Percentiles rank a stretch among this genome's conserved stretches.
These are phyloP conservation scores for Chrysolina americana DNA, from an alignment of 2,888 invertebrate species.

Conservation along the genomic window DNA sequence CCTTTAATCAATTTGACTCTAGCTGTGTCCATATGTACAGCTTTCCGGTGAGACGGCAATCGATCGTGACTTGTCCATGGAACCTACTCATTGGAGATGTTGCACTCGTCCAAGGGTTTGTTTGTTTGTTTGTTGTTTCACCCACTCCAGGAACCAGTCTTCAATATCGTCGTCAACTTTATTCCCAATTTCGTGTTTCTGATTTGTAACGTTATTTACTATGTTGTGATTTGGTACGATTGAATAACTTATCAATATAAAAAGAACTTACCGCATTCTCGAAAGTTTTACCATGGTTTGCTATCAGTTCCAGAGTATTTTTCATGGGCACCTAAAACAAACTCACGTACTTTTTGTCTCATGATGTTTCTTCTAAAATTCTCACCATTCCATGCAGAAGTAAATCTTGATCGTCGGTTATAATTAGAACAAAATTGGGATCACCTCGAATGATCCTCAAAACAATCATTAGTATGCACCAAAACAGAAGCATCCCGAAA, in stretches of 20 bases:
- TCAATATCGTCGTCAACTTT: no score
- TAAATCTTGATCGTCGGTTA: slow-evolving; percentile 91
- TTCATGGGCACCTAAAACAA: slow-evolving; percentile 78
- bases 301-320: slow-evolving; percentile 76
- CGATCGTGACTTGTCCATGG: no score
- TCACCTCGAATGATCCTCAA: background rate
- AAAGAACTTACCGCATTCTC: slow-evolving; percentile 78
- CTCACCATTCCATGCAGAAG: slow-evolving; percentile 84
- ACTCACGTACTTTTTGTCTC: background rate
- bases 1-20: no score
- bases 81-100: no score
- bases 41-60: no score
- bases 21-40: no score
- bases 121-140: no score
- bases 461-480: background rate
- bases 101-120: no score
- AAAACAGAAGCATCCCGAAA: background rate
- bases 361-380: slow-evolving; percentile 44
- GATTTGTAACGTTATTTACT: no score
- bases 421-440: slow-evolving; percentile 82
- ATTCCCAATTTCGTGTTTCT: no score
- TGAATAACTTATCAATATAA: background rate
- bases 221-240: no score
- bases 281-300: slow-evolving; percentile 78
- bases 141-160: no score